These are phyloP conservation scores for Penaeus indicus DNA, from an alignment of 1,140 invertebrate genomes.

Conservation along the genomic window DNA sequence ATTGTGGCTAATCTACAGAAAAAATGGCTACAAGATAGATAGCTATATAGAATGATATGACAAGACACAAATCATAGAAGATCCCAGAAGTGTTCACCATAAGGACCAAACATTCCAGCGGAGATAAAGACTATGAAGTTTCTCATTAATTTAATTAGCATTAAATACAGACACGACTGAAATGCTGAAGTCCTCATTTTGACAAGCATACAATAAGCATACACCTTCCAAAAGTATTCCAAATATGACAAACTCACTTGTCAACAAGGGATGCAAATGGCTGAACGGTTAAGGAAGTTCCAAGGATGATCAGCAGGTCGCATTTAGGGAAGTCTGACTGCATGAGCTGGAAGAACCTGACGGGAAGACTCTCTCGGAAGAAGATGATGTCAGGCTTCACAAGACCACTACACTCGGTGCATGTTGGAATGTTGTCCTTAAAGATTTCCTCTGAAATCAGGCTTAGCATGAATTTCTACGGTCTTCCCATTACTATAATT, in stretches of 20 bases:
- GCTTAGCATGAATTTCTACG: conserved; percentile 66
- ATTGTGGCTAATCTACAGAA: not conserved
- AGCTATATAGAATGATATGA: too few relatives aligned
- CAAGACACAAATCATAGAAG: too few relatives aligned
- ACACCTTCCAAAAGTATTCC: not conserved
- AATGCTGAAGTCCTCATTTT: too few relatives aligned
- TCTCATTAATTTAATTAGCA: too few relatives aligned
- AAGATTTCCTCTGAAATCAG: conserved; percentile 61
- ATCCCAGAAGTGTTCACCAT: too few relatives aligned
- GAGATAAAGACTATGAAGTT: too few relatives aligned
- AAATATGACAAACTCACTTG: conserved; percentile 73
- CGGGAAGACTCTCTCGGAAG: conserved; percentile 90
- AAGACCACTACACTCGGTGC: conserved; percentile 79
- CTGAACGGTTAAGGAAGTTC: conserved; percentile 93
- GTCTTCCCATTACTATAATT: not conserved
- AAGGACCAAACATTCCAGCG: too few relatives aligned
- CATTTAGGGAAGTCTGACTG: conserved; percentile 85
- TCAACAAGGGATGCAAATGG: conserved; percentile 93
- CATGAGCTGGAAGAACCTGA: conserved; percentile 79
- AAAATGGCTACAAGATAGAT: not conserved
- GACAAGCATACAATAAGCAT: too few relatives aligned
- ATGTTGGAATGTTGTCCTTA: conserved; percentile 81
- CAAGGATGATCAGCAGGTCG: conserved; percentile 94
- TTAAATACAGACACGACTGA: too few relatives aligned
- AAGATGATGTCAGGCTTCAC: conserved; percentile 96